Evolutionary conservation across 2,797 vertebrate species (phyloP).

Genomic region (Poecilia picta): DNA sequence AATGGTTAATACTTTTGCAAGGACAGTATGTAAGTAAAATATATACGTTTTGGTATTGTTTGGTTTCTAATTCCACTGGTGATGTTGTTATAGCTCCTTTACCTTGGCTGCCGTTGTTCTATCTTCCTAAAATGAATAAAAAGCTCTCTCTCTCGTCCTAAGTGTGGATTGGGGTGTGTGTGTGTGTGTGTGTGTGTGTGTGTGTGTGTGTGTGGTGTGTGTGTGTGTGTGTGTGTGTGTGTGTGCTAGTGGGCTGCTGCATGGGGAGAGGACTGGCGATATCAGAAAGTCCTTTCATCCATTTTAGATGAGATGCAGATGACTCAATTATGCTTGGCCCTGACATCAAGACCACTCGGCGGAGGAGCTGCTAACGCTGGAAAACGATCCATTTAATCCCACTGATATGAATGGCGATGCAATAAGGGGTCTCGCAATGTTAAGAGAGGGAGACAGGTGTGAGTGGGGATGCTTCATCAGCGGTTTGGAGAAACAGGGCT

Average conservation of each 20-base stretch:
- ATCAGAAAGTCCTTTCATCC: conserved; percentile 78
- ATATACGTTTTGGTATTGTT: not conserved
- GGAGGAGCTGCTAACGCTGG: conserved; percentile 70
- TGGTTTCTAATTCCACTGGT: conserved; percentile 8
- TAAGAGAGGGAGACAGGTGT: conserved; percentile 64
- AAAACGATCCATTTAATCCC: conserved; percentile 76
- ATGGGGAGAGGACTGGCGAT: conserved; percentile 21
- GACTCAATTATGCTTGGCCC: conserved; percentile 80
- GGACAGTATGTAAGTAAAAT: not conserved
- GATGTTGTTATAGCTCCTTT: conserved; percentile 10
- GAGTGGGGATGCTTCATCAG: conserved; percentile 53
- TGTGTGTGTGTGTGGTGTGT: conserved; percentile 3
- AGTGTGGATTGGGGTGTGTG: not conserved
- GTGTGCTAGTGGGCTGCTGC: not conserved
- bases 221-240: conserved; percentile 4
- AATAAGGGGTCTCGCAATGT: conserved; percentile 55
- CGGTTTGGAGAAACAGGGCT: conserved; percentile 24
- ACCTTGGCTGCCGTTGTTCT: conserved; percentile 13
- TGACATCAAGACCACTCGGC: conserved; percentile 67
- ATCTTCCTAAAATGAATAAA: conserved; percentile 42
- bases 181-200: conserved; percentile 1
- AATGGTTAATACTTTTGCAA: not conserved
- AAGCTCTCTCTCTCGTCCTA: conserved; percentile 32
- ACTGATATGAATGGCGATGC: conserved; percentile 63
- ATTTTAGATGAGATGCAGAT: conserved; percentile 80